Conservation (phyloP, 2,113 vertebrate species). For the Chaetura pelagica region DNA sequence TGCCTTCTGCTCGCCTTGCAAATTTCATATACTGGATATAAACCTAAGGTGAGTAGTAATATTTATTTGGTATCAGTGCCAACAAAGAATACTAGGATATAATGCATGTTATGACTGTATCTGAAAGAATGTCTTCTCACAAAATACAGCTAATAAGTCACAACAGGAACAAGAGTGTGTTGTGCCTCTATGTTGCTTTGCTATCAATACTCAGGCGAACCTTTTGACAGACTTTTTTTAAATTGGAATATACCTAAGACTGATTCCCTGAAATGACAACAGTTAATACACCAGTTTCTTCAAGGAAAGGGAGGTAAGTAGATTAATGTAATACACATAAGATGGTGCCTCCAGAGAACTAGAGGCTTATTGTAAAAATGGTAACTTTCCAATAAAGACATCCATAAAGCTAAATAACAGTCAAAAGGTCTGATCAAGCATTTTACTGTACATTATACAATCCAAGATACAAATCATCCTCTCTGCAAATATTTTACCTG, state of each 20-base stretch:
- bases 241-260: background rate
- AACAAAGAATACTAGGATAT: background rate
- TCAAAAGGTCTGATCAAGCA: background rate
- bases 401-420: background rate
- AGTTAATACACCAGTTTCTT: background rate
- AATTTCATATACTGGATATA: slow-evolving; percentile 99
- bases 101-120: background rate
- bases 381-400: background rate
- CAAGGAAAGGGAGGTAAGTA: background rate
- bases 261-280: background rate
- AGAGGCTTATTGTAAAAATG: background rate
- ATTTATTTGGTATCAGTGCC: background rate
- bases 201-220: background rate
- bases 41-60: slow-evolving; percentile 74
- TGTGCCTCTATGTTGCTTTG: background rate
- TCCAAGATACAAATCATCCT: background rate
- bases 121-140: background rate
- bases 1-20: slow-evolving; percentile 96
- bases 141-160: background rate
- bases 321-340: background rate
- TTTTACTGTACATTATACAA: background rate
- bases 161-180: background rate
- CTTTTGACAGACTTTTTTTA: background rate
- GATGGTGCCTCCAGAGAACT: background rate
- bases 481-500: background rate